phyloP scores from a whole-genome alignment of 2,888 invertebrate genomes.

The Molanna angustata region DNA sequence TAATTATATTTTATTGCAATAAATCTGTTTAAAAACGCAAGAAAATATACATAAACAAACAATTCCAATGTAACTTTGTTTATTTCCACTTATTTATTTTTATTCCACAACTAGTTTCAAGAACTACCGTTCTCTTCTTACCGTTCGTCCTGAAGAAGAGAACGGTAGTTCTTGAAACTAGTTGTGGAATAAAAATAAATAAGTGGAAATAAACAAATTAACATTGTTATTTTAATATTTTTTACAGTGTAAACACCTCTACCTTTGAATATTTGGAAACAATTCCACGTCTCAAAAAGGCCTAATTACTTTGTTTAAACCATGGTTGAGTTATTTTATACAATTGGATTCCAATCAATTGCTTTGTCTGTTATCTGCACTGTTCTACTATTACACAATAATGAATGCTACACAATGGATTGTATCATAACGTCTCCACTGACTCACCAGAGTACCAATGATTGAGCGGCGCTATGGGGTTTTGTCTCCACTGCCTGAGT shows the following conservation, averaged over 20 bases:
- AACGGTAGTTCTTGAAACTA: no score
- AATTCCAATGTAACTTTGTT: no score
- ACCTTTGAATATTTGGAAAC: no score
- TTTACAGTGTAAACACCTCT: not conserved
- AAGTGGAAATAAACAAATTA: not conserved
- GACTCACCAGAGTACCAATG: slow-evolving; percentile 71
- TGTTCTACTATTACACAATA: not conserved
- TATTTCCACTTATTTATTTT: no score
- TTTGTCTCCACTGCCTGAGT: slow-evolving; percentile 70
- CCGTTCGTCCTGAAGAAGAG: no score
- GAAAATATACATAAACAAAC: no score
- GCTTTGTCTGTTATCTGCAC: not conserved
- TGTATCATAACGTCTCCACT: not conserved
- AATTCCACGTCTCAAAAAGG: not conserved
- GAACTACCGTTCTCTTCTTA: no score
- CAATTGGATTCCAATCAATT: no score
- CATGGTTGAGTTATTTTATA: not conserved
- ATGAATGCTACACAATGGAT: not conserved
- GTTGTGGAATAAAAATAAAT: no score
- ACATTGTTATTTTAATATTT: not conserved
- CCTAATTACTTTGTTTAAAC: not conserved
- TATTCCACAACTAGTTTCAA: no score
- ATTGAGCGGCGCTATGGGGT: slow-evolving; percentile 78
- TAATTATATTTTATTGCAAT: no score
- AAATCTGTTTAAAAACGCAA: no score